These are phyloP conservation scores for Sceloporus tristichus DNA, from an alignment of 2,113 vertebrate species.

Conservation along the genomic window DNA sequence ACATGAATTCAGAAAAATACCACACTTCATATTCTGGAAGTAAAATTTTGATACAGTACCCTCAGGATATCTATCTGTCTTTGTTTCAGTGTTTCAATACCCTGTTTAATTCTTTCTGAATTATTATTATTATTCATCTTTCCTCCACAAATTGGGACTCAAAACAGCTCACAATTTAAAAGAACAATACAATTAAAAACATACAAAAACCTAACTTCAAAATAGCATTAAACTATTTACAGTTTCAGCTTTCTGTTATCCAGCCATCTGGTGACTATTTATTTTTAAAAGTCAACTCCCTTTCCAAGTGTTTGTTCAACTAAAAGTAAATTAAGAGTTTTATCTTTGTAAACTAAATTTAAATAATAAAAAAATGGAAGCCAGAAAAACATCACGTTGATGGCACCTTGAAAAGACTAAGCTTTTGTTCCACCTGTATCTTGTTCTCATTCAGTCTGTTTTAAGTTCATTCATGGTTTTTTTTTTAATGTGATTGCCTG, in stretches of 20 bases:
- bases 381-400: background rate
- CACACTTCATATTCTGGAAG: background rate
- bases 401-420: background rate
- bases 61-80: background rate
- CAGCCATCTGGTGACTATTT: background rate
- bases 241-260: background rate
- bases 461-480: too few relatives aligned
- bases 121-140: too few relatives aligned
- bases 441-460: background rate
- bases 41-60: background rate
- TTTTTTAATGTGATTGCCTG: background rate
- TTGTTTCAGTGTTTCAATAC: background rate
- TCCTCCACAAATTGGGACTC: too few relatives aligned
- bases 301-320: background rate
- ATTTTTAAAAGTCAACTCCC: background rate
- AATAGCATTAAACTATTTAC: too few relatives aligned
- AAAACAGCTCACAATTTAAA: too few relatives aligned
- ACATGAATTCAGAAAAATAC: background rate
- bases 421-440: background rate
- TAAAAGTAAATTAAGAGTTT: background rate
- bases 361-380: background rate
- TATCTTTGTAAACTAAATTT: background rate
- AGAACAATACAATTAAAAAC: too few relatives aligned
- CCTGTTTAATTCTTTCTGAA: background rate
- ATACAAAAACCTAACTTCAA: too few relatives aligned